Percentiles rank a stretch among this genome's conserved stretches.
Evolutionary conservation across 2,113 vertebrate genomes (phyloP).

Genomic region (Pluvialis apricaria): DNA sequence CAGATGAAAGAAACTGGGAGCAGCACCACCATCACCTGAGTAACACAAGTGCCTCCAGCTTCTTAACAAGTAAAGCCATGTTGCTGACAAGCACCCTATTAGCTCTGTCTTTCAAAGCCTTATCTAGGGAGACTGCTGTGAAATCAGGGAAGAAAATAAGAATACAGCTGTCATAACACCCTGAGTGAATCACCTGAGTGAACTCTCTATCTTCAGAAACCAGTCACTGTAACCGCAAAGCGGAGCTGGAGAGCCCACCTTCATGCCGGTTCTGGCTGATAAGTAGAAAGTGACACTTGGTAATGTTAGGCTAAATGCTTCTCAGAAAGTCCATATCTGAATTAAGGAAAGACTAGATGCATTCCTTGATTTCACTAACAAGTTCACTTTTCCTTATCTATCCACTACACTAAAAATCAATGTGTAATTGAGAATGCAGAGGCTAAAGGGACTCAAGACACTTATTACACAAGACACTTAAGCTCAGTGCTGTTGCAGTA

Average conservation of each 20-base stretch:
- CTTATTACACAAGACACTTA: background rate
- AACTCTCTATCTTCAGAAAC: slow-evolving; percentile 42
- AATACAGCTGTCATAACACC: slow-evolving; percentile 50
- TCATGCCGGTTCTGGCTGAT: background rate
- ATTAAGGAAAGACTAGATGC: slow-evolving; percentile 13
- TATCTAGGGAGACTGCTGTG: slow-evolving; percentile 45
- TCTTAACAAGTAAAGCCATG: background rate
- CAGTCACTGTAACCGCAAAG: background rate
- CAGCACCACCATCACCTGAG: background rate
- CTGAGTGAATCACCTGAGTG: slow-evolving; percentile 5
- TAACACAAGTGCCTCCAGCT: background rate
- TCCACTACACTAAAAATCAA: slow-evolving; percentile 31
- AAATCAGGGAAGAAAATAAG: slow-evolving; percentile 39
- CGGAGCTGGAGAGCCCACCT: background rate
- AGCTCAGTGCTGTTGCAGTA: background rate
- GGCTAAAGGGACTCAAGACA: background rate
- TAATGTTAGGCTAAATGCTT: slow-evolving; percentile 17
- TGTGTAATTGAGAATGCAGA: background rate
- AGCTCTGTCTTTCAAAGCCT: slow-evolving; percentile 54
- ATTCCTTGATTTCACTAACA: slow-evolving; percentile 27
- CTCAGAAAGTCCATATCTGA: background rate
- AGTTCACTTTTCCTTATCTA: slow-evolving; percentile 44
- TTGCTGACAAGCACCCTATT: slow-evolving; percentile 35
- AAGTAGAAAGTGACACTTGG: slow-evolving; percentile 19
- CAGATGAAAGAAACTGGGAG: background rate